These are phyloP conservation scores for Philonicus albiceps DNA, from an alignment of 2,888 invertebrate species.

Conservation along the genomic window DNA sequence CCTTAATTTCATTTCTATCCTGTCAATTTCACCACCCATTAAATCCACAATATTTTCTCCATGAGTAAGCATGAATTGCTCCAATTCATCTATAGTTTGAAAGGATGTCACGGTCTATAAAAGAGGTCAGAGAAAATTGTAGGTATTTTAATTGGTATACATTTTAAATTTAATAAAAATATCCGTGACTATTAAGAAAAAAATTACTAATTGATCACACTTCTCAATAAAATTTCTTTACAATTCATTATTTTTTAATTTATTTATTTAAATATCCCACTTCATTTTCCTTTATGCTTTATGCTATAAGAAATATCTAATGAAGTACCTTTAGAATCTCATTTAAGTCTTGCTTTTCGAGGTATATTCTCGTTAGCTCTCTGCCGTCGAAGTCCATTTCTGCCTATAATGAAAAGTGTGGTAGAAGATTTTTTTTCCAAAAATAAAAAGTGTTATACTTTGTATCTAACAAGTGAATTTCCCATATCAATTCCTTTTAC, in stretches of 20 bases:
- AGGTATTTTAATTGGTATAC: too few relatives aligned
- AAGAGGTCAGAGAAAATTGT: not conserved
- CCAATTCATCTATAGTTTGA: slow-evolving; percentile 87
- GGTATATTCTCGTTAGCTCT: slow-evolving; percentile 89
- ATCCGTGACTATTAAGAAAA: too few relatives aligned
- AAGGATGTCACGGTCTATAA: slow-evolving; percentile 85
- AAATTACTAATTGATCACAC: too few relatives aligned
- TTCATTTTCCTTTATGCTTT: too few relatives aligned
- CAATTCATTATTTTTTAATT: too few relatives aligned
- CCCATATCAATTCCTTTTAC: slow-evolving; percentile 99
- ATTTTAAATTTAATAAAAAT: too few relatives aligned
- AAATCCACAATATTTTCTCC: slow-evolving; percentile 98
- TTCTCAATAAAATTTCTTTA: too few relatives aligned
- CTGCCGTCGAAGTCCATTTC: slow-evolving; percentile 98
- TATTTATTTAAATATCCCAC: too few relatives aligned
- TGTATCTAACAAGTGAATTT: slow-evolving; percentile 91
- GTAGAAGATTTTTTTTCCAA: not conserved
- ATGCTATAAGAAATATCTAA: too few relatives aligned
- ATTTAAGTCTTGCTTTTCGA: slow-evolving; percentile 90
- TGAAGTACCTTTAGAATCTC: slow-evolving; percentile 74
- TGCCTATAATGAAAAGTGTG: slow-evolving; percentile 66
- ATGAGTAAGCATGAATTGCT: slow-evolving; percentile 90
- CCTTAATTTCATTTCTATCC: slow-evolving; percentile 95
- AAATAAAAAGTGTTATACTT: slow-evolving; percentile 64
- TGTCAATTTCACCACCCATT: slow-evolving; percentile 97